Evolutionary conservation across 2,888 invertebrate species (phyloP).

Genomic region (Ephialtes manifestator): DNA sequence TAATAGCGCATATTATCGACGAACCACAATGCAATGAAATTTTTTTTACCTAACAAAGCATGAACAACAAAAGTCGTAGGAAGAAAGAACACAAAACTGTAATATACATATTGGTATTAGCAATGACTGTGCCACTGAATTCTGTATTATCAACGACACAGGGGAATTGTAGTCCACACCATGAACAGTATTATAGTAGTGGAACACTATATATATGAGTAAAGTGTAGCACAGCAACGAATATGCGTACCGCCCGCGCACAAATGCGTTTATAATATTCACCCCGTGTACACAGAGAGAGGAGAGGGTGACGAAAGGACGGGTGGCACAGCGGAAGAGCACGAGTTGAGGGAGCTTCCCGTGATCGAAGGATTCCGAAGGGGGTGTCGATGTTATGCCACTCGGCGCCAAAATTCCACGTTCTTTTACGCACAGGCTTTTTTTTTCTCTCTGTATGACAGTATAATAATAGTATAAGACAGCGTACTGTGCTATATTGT

Average conservation of each 20-base stretch:
- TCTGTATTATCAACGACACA: slow-evolving; percentile 57
- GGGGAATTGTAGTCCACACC: slow-evolving; percentile 26
- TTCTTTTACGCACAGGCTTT: slow-evolving; percentile 32
- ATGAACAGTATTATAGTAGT: background rate
- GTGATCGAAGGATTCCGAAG: slow-evolving; percentile 43
- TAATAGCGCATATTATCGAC: slow-evolving; percentile 19
- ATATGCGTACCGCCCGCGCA: slow-evolving; percentile 67
- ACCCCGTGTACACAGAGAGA: slow-evolving; percentile 77
- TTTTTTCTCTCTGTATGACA: slow-evolving; percentile 2
- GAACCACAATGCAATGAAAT: background rate
- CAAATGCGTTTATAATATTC: slow-evolving; percentile 83
- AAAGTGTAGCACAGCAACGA: slow-evolving; percentile 50
- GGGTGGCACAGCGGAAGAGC: slow-evolving; percentile 64
- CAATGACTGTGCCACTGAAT: slow-evolving; percentile 54
- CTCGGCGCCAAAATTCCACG: slow-evolving; percentile 62
- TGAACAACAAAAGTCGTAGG: slow-evolving; percentile 26
- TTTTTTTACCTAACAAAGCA: slow-evolving; percentile 1
- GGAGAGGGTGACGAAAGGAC: slow-evolving; percentile 68
- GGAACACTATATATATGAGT: slow-evolving; percentile 24
- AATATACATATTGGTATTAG: slow-evolving; percentile 43
- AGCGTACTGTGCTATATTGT: background rate
- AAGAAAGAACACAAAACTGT: slow-evolving; percentile 30
- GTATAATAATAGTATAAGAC: slow-evolving; percentile 36
- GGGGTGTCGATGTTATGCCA: slow-evolving; percentile 71
- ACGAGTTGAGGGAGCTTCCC: slow-evolving; percentile 46